Percentiles rank a stretch among this genome's conserved stretches.
phyloP scores from a whole-genome alignment of 1,140 invertebrate genomes.

The Amyelois transitella region DNA sequence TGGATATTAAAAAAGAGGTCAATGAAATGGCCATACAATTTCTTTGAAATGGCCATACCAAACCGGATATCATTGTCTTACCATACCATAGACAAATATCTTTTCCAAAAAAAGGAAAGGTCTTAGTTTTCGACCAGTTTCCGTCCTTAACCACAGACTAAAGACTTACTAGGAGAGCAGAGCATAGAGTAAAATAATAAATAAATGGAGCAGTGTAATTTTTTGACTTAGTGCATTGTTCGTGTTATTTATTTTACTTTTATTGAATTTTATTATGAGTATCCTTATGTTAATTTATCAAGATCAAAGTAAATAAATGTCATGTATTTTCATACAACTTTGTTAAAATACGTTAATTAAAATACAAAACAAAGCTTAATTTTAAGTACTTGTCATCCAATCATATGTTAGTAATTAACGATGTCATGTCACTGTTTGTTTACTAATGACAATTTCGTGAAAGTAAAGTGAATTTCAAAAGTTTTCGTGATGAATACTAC shows the following conservation, averaged over 20 bases:
- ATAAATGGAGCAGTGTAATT: too few relatives aligned
- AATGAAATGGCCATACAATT: too few relatives aligned
- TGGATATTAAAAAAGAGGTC: too few relatives aligned
- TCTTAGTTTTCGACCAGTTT: too few relatives aligned
- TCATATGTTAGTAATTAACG: slow-evolving; percentile 70
- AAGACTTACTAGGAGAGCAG: too few relatives aligned
- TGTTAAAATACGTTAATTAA: background rate
- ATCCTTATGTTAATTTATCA: background rate
- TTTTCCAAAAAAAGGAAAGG: too few relatives aligned
- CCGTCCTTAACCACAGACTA: too few relatives aligned
- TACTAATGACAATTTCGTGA: slow-evolving; percentile 54
- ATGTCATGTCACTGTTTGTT: slow-evolving; percentile 71
- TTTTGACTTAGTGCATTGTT: too few relatives aligned
- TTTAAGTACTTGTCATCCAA: slow-evolving; percentile 66
- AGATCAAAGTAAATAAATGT: background rate
- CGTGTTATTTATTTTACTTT: background rate
- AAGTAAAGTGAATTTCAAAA: slow-evolving; percentile 23
- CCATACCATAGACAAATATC: too few relatives aligned
- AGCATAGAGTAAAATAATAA: too few relatives aligned
- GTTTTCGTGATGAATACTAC: slow-evolving; percentile 51
- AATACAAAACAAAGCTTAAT: slow-evolving; percentile 38
- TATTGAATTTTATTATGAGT: slow-evolving; percentile 5
- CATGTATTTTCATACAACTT: background rate
- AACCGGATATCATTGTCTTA: too few relatives aligned
- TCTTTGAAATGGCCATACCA: too few relatives aligned